phyloP scores from a whole-genome alignment of 2,888 invertebrate genomes.

The Cremastinae sp. region DNA sequence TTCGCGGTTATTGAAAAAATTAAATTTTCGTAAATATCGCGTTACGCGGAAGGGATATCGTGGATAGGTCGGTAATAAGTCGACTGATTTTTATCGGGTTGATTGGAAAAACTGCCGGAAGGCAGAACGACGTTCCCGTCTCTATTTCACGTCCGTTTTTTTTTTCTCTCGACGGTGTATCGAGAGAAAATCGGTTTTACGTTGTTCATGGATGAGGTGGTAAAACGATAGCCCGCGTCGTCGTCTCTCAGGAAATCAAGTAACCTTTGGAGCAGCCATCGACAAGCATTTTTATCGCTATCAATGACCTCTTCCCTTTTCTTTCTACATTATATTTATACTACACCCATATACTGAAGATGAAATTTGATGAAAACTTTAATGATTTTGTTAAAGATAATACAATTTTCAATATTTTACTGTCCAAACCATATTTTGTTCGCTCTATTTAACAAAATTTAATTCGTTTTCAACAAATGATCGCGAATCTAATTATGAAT shows the following conservation, averaged over 20 bases:
- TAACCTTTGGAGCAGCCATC: slow-evolving; percentile 60
- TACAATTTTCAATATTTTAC: too few species aligned
- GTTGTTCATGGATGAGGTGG: slow-evolving; percentile 59
- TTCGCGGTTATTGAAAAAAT: background rate
- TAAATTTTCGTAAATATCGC: background rate
- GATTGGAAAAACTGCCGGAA: slow-evolving; percentile 68
- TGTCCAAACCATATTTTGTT: too few species aligned
- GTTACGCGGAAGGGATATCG: background rate
- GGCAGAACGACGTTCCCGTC: slow-evolving; percentile 40
- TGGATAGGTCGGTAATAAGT: slow-evolving; percentile 55
- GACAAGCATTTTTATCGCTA: slow-evolving; percentile 33
- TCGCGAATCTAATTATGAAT: too few species aligned
- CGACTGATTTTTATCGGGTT: slow-evolving; percentile 77
- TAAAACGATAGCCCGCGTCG: slow-evolving; percentile 47
- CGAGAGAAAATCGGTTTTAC: slow-evolving; percentile 56
- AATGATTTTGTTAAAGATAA: too few species aligned
- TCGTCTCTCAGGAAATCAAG: slow-evolving; percentile 65
- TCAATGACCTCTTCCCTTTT: slow-evolving; percentile 32
- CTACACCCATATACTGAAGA: too few species aligned
- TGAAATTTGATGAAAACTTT: too few species aligned
- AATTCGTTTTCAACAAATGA: too few species aligned
- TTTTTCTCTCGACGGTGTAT: slow-evolving; percentile 34
- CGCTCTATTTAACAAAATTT: too few species aligned
- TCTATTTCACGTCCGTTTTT: slow-evolving; percentile 1
- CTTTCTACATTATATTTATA: too few species aligned